A percentile compares a stretch with the other conserved stretches of the same genome.
Conservation (phyloP, 1,140 invertebrate genomes). For the Drosophila grimshawi region DNA sequence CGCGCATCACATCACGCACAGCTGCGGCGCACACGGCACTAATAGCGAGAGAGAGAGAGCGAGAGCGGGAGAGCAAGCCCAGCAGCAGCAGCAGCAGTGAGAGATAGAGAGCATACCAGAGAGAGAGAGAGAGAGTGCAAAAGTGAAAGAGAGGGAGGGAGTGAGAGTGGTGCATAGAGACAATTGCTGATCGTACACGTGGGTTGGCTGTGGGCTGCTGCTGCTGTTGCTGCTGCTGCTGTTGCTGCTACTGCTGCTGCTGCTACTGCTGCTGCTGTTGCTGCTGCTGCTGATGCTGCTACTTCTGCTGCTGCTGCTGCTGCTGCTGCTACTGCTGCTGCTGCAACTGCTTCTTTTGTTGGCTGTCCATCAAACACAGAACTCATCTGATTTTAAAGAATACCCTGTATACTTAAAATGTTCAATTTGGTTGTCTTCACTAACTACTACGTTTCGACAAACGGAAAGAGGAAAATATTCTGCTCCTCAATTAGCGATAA, state of each 20-base stretch:
- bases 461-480: no score
- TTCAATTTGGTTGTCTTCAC: background rate
- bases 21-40: conserved; percentile 10
- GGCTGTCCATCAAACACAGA: conserved; percentile 15
- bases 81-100: background rate
- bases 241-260: no score
- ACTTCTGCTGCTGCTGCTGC: background rate
- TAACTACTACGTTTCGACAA: no score
- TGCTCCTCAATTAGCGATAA: no score
- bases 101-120: conserved; percentile 1
- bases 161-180: conserved; percentile 21
- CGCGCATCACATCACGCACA: conserved; percentile 74
- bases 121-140: conserved; percentile 8
- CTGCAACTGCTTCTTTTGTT: background rate
- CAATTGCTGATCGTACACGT: conserved; percentile 43
- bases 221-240: no score
- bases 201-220: conserved; percentile 1
- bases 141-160: background rate
- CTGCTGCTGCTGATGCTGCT: background rate
- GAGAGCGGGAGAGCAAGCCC: conserved; percentile 3
- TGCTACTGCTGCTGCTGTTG: background rate
- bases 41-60: background rate
- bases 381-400: background rate
- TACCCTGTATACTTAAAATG: background rate
- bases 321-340: background rate